Conservation (phyloP, 1,140 invertebrate species). For the Papilio machaon region DNA sequence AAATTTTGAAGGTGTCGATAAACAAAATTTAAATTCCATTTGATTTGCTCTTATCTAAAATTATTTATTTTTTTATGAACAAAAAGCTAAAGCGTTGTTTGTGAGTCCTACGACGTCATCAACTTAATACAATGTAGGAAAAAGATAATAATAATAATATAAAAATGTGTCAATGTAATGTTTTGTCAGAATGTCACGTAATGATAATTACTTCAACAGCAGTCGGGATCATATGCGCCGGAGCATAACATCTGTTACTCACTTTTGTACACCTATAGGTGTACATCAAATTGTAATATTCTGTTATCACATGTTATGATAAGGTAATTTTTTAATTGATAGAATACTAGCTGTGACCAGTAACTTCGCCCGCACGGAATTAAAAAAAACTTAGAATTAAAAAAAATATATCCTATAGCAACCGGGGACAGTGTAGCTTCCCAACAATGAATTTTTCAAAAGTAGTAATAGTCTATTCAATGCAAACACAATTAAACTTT, state of each 20-base stretch:
- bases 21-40: slow-evolving; percentile 1
- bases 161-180: not conserved
- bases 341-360: not conserved
- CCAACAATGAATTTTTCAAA: no score
- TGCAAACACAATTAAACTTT: no score
- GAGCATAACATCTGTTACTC: not conserved
- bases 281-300: not conserved
- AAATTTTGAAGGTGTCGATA: not conserved
- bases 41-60: not conserved
- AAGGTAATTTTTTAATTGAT: not conserved
- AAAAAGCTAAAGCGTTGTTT: not conserved
- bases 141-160: not conserved
- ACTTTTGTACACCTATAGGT: not conserved
- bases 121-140: not conserved
- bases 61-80: not conserved
- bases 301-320: not conserved
- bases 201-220: not conserved
- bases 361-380: no score
- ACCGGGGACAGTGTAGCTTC: no score
- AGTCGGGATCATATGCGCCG: not conserved
- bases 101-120: not conserved
- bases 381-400: no score
- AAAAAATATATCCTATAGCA: no score
- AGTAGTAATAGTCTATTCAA: no score
- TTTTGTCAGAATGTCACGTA: slow-evolving; percentile 1